phyloP scores from a whole-genome alignment of 2,113 vertebrate species.

The Chionis minor region DNA sequence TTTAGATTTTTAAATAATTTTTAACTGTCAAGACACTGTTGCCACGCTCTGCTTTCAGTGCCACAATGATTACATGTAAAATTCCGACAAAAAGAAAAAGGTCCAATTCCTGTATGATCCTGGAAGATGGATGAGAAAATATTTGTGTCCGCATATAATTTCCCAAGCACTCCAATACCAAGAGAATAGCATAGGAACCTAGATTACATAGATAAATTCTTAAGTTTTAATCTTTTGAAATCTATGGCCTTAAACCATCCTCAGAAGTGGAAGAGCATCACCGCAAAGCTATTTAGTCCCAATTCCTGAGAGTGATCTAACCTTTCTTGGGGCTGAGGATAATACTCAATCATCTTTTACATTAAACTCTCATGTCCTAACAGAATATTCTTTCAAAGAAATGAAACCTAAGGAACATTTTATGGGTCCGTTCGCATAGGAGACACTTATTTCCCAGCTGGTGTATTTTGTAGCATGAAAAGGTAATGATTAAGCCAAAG shows the following conservation, averaged over 20 bases:
- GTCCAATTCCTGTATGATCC: background rate
- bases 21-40: background rate
- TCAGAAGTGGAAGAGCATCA: background rate
- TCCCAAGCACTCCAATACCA: background rate
- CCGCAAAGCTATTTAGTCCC: background rate
- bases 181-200: background rate
- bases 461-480: slow-evolving; percentile 26
- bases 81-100: background rate
- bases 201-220: slow-evolving; percentile 56
- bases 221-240: slow-evolving; percentile 36
- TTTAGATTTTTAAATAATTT: background rate
- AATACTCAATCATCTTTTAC: slow-evolving; percentile 27
- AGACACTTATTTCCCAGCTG: slow-evolving; percentile 59
- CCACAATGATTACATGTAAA: background rate
- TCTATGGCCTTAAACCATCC: slow-evolving; percentile 4
- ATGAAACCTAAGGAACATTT: slow-evolving; percentile 30
- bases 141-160: background rate
- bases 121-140: background rate
- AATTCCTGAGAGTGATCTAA: slow-evolving; percentile 23
- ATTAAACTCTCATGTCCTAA: background rate
- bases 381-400: slow-evolving; percentile 35
- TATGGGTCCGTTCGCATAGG: background rate
- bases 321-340: background rate
- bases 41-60: background rate
- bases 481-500: slow-evolving; percentile 14